Evolutionary conservation across 1,140 invertebrate genomes (phyloP).

Genomic region (Carcinoscorpius rotundicauda): DNA sequence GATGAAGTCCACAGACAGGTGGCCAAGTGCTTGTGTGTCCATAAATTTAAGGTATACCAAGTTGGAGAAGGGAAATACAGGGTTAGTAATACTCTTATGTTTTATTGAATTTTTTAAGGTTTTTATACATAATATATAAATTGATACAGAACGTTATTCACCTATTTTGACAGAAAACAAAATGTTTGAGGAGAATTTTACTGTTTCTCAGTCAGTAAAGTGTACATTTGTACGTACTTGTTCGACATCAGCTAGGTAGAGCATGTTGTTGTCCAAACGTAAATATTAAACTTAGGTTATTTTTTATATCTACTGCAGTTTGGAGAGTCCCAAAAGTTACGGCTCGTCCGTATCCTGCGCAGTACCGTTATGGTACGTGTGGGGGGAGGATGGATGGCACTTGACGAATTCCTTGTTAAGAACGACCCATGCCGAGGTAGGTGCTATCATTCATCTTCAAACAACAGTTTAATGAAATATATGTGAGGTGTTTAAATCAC

Average conservation of each 20-base stretch:
- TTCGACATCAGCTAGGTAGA: too few relatives aligned
- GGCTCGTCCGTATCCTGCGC: constrained; percentile 90
- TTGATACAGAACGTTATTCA: background rate
- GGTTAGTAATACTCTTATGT: constrained; percentile 47
- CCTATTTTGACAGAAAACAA: too few relatives aligned
- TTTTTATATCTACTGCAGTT: constrained; percentile 52
- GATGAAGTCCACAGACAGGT: constrained; percentile 95
- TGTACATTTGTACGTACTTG: background rate
- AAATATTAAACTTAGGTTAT: too few relatives aligned
- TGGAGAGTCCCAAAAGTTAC: constrained; percentile 94
- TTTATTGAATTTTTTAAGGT: background rate
- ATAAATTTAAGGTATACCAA: constrained; percentile 96
- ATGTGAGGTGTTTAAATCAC: too few relatives aligned
- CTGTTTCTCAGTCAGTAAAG: background rate
- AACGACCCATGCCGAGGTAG: constrained; percentile 99
- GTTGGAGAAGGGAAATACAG: constrained; percentile 97
- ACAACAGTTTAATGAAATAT: too few relatives aligned
- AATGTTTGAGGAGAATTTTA: constrained; percentile 1
- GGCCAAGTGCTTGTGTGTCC: constrained; percentile 82
- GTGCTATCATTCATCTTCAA: constrained; percentile 7
- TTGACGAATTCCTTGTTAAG: constrained; percentile 97
- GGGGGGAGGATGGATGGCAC: constrained; percentile 96
- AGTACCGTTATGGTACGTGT: constrained; percentile 99
- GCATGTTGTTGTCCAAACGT: too few relatives aligned
- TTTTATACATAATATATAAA: constrained; percentile 11